phyloP scores from a whole-genome alignment of 35 echinoderm and acorn worm genomes.

The Diadema setosum region DNA sequence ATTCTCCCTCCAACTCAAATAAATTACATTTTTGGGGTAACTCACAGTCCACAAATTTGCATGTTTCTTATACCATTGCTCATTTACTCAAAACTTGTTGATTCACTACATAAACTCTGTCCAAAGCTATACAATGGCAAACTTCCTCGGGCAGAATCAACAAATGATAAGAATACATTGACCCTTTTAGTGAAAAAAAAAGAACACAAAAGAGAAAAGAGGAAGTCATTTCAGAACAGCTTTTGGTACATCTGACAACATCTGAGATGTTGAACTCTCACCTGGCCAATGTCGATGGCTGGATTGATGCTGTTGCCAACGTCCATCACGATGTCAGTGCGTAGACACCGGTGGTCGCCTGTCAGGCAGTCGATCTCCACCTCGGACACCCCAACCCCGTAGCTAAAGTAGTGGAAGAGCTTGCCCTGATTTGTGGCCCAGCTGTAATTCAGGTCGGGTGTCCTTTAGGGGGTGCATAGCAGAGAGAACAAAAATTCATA shows the following conservation, averaged over 20 bases:
- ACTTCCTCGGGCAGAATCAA: too few relatives aligned
- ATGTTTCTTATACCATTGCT: too few relatives aligned
- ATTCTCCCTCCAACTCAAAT: too few relatives aligned
- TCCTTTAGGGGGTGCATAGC: slow-evolving; percentile 40
- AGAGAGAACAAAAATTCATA: not conserved
- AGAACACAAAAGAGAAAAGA: not conserved
- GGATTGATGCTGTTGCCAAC: slow-evolving; percentile 90
- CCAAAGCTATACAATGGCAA: too few relatives aligned
- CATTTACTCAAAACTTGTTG: too few relatives aligned
- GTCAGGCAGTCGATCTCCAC: slow-evolving; percentile 88
- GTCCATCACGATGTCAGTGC: slow-evolving; percentile 93
- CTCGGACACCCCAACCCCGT: slow-evolving; percentile 63
- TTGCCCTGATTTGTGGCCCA: slow-evolving; percentile 41
- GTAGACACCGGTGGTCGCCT: slow-evolving; percentile 65
- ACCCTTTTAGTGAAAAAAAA: not conserved
- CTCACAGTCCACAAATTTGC: too few relatives aligned
- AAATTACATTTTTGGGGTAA: too few relatives aligned
- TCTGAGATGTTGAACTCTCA: slow-evolving; percentile 22
- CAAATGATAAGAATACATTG: too few relatives aligned
- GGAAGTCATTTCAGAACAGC: not conserved
- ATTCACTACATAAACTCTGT: too few relatives aligned
- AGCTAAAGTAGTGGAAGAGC: slow-evolving; percentile 54
- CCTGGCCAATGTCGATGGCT: slow-evolving; percentile 93
- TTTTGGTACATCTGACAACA: not conserved
- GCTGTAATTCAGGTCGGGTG: slow-evolving; percentile 57